Base-by-base conservation (phyloP, 2,113 vertebrate genomes). In the Dipodomys ordii region DNA sequence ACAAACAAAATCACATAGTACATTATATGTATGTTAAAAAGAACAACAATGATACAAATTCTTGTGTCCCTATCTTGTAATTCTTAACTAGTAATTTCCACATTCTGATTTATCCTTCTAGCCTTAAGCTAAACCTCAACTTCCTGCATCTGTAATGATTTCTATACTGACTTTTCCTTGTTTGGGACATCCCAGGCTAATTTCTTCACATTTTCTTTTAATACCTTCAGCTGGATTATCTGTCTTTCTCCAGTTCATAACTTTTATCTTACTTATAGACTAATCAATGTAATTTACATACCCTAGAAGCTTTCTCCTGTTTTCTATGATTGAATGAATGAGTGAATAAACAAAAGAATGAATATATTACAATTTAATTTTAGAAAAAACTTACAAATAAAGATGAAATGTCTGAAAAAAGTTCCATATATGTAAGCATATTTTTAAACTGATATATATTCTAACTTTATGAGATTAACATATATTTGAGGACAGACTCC, bases 401-500 rank as follows among this genome's bases (percentile, higher is more conserved):
- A 81, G 4, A 28, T 73, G 76, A 65, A 83, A 65, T 81, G 2
- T 46, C 62, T 86, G n/a, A 79, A 30, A 1, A 35, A 46, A 16
- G 60, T 86, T 83, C 23, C 82, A 3, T 71, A 10, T 25, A 64
- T 77, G 78, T 60, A 2, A 3, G 53, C 68, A 28, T 18, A 4
- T 81, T 76, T 95, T n/a, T 77, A 91, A 86, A 74, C 1, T 3
- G 93, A 67, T 0, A 46, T 49, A 10, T 71, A 83, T 85, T 90
- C 19, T 79, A 88, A 67, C 0, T 90, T 68, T 20, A 65, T 90
- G 1, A 2, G 0, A 16, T 49, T 30, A 60, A 74, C 27, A 62
- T 11, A 22, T 84, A 60, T 65, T 60, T 72, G 13, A 89, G 69
- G 35, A 57, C 6, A 32, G 57, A 32, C 81, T 9, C 27, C 78